Evolutionary conservation across 2,113 vertebrate species (phyloP).

Genomic region (Raja brachyura): DNA sequence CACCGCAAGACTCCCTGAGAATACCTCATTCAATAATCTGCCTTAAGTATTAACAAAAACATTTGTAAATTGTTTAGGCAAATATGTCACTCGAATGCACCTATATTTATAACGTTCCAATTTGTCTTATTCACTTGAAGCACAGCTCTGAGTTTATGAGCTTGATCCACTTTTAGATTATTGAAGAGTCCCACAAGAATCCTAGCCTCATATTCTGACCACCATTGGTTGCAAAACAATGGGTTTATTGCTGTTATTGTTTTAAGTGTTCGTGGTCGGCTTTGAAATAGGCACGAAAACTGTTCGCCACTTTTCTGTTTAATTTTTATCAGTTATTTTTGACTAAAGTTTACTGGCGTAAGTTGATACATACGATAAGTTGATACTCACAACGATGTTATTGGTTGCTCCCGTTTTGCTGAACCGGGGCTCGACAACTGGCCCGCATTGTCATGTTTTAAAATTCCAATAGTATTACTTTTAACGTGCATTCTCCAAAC

Average conservation of each 20-base stretch:
- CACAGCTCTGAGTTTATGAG: not conserved
- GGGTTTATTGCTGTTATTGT: not conserved
- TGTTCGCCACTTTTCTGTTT: not conserved
- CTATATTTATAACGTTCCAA: constrained; percentile 15
- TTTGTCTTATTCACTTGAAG: constrained; percentile 12
- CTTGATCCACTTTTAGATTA: not conserved
- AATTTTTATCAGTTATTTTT: not conserved
- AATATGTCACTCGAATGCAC: constrained; percentile 26
- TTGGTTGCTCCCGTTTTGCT: not conserved
- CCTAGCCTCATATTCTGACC: not conserved
- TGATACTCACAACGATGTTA: not conserved
- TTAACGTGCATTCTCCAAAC: not conserved
- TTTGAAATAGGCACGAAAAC: not conserved
- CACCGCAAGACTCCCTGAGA: not conserved
- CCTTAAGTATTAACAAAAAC: not conserved
- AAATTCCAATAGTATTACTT: not conserved
- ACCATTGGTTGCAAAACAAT: not conserved
- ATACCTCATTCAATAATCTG: not conserved
- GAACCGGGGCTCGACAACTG: not conserved
- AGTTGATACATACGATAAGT: not conserved
- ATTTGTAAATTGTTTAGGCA: constrained; percentile 16
- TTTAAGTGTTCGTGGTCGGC: not conserved
- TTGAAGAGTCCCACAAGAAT: not conserved
- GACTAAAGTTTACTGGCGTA: not conserved
- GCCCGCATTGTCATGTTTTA: not conserved